Base-by-base conservation (phyloP, 2,888 invertebrate genomes). In the Mycogona germanica region DNA sequence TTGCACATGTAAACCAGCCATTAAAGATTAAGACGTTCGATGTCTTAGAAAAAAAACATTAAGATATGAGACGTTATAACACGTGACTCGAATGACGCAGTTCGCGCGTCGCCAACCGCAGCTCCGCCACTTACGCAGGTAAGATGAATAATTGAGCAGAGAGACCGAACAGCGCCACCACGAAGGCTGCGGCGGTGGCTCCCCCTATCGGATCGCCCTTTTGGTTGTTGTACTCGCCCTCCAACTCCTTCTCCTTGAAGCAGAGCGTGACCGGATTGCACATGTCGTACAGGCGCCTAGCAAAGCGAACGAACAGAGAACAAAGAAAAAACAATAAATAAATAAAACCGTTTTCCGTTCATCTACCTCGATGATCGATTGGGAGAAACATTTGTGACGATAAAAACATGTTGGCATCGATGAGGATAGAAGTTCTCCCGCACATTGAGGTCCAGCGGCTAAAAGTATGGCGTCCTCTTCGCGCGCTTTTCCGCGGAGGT, bases 221-320 rank as follows among this genome's bases (percentile, higher is more conserved):
- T 55, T 66, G 64, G 40, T 63, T 62, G 49, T 78, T 76, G 66
- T 83, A 86, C 45, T 78, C 78, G 53, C 74, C 72, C 67, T 86
- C 86, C 60, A 81, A 73, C 53, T 76, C 74, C 0, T 72, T 70
- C 63, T 82, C 80, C 59, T 76, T 78, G 69, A 86, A 86, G 57
- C 76, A 74, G 53, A 84, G 68, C 32, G 76, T 78, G 53, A 82
- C 68, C 62, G 78, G 74, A 59, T 77, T 78, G 14, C 81, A 80
- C 63, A 82, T 80, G 61, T 80, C 79, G 52, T 77, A 75, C 51
- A 84, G 69, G 64, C 82, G 78, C 66, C 80, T 79, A 40, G 12
- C 45, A 28, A 12, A 23, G 26, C 5, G 19, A 12, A 17, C 9
- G 17, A 41, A 14, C 17, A 14, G 9, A 48, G 21, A 19, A 5